Evolutionary conservation across 92 coral and sea anemone species (phyloP).

Genomic region (Metridium senile): DNA sequence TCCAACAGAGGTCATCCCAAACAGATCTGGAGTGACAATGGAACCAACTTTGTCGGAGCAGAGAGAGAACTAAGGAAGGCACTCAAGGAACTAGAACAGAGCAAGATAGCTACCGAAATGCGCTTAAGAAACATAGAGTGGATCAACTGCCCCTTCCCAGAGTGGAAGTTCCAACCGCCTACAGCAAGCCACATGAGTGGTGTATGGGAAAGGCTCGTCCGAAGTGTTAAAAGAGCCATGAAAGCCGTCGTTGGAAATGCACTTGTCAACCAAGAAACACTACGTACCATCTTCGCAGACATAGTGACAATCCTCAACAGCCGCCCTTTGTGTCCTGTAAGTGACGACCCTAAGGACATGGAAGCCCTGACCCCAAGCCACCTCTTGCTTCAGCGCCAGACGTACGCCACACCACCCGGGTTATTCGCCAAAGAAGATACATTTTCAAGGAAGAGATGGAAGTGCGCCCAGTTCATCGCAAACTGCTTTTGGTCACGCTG

Average conservation of each 20-base stretch:
- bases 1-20: constrained; percentile 31
- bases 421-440: constrained; percentile 48
- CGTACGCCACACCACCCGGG: constrained; percentile 57
- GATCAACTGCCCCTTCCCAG: constrained; percentile 11
- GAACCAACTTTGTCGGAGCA: constrained; percentile 36
- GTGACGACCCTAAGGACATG: no score
- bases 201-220: constrained; percentile 53
- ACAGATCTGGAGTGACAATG: constrained; percentile 38
- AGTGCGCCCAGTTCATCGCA: constrained; percentile 52
- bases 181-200: constrained; percentile 47
- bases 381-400: constrained; percentile 55
- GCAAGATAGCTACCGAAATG: constrained; percentile 16
- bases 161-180: constrained; percentile 55
- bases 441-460: constrained; percentile 57
- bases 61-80: constrained; percentile 34
- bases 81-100: neutral
- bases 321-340: no score
- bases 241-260: constrained; percentile 28
- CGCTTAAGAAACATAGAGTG: neutral
- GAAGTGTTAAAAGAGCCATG: constrained; percentile 19
- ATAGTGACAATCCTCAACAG: constrained; percentile 62
- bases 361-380: constrained; percentile 70
- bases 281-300: constrained; percentile 54
- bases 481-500: constrained; percentile 66
- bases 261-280: constrained; percentile 40